Evolutionary conservation across 2,888 invertebrate species (phyloP), one percentile per base, ranked within the genome.

Genomic region (Nysson spinosus): DNA sequence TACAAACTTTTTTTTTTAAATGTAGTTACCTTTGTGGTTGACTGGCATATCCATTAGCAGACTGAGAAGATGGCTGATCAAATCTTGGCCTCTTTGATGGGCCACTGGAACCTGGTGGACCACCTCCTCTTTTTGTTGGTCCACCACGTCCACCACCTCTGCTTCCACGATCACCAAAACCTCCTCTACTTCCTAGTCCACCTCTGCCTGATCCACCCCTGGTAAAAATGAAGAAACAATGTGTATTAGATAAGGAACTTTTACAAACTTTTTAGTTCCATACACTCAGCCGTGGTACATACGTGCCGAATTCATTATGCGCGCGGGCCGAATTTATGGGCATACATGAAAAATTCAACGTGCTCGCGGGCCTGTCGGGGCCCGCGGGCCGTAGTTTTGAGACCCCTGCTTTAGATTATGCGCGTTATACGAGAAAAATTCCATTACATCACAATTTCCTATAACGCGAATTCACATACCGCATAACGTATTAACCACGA

Each of bases 81-180:
- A 85, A 87, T 70, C 87, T 81, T 69, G 90, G 90, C 78, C 89
- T 88, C 72, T 90, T 90, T 68, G 90, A 90, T 84, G 90, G 91
- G 83, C 89, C 90, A 85, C 89, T 88, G 79, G 89, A 89, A 81
- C 89, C 87, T 81, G 90, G 89, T 84, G 90, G 89, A 66, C 89
- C 90, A 85, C 90, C 84, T 7, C 84, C 85, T 34, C 87, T 82
- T 69, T 88, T 87, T 30, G 85, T 84, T 64, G 88, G 83, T 60
- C 85, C 87, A 60, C 84, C 85, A 46, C 86, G 80, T 63, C 88
- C 88, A 74, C 81, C 87, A 62, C 82, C 87, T 63, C 85, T 87
- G 81, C 88, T 83, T 80, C 88, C 88, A 86, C 88, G 87, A 84
- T 89, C 88, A 79, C 88, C 87, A 79, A 88, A 88, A 78, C 85